These are phyloP conservation scores for Serripes groenlandicus DNA, from an alignment of 2,888 invertebrate species.

Conservation along the genomic window DNA sequence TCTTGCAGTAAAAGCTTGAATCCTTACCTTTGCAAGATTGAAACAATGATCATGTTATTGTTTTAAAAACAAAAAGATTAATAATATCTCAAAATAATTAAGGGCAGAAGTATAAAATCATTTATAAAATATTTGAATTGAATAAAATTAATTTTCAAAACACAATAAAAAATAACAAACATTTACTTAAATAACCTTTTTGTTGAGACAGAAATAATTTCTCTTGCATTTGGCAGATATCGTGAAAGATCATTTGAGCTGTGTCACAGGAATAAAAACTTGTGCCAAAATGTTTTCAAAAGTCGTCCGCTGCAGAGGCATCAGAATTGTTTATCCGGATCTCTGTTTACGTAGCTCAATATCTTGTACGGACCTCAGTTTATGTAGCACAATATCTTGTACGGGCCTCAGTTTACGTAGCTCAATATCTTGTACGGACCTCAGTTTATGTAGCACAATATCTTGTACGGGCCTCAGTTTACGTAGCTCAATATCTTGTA, in stretches of 20 bases:
- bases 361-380: background rate
- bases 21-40: no score
- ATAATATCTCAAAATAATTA: background rate
- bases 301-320: background rate
- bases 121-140: background rate
- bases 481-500: background rate
- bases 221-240: background rate
- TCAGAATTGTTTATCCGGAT: background rate
- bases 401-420: background rate
- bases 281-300: background rate
- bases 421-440: background rate
- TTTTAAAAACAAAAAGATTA: no score
- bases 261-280: background rate
- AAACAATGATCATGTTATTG: no score
- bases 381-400: background rate
- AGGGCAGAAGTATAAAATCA: background rate
- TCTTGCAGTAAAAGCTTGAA: no score
- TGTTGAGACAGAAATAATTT: constrained; percentile 13
- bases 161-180: background rate
- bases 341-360: no score
- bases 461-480: background rate
- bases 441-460: background rate
- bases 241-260: background rate
- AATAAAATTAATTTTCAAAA: constrained; percentile 13
- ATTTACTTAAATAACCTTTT: background rate